Base-by-base conservation (phyloP, 2,797 vertebrate species). In the Melanotaenia nigrans region DNA sequence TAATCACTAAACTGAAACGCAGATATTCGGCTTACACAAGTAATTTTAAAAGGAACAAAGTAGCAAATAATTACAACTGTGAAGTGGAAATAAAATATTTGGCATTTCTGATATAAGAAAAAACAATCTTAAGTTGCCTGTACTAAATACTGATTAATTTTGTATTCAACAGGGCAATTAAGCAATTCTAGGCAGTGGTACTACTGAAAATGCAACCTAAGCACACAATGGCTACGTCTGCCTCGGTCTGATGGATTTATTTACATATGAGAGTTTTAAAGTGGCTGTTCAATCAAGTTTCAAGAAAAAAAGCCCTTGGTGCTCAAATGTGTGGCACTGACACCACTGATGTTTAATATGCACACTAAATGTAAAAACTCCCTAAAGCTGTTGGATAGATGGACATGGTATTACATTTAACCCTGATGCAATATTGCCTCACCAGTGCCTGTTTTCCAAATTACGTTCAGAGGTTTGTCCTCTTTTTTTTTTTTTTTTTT, bases 361-460 rank as follows among this genome's bases (percentile, higher is more conserved):
- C 56, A 64, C 30, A 25, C 42, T 60, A 36, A 13, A 42, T 3
- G 22, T 6, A 33, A 45, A 55, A 36, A 61, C 40, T 54, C 51
- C 38, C 20, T 38, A 32, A 24, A 73, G 55, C 22, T 77, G 49
- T 54, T 65, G 36, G 20, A 77, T 47, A 54, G 47, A 77, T 54
- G 65, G 8, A 57, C 12, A 18, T 24, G 30, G 24, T 25, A 42
- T 71, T 28, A 55, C 20, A 36, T 61, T 40, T 60, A n/a, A 49
- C 5, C 42, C 60, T 65, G 33, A 78, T 25, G 22, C 3, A 0
- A 56, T 28, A 35, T 5, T 25, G 22, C 32, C 65, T 66, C 53
- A 58, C 51, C 54, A 59, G 28, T 1, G 60, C 35, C 16, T 47
- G 12, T 62, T 67, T 61, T 63, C 58, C 59, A 51, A 69, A 61